A percentile compares a stretch with the other conserved stretches of the same genome.
Conservation (phyloP, 2,113 vertebrate species). For the Synodontis membranacea region DNA sequence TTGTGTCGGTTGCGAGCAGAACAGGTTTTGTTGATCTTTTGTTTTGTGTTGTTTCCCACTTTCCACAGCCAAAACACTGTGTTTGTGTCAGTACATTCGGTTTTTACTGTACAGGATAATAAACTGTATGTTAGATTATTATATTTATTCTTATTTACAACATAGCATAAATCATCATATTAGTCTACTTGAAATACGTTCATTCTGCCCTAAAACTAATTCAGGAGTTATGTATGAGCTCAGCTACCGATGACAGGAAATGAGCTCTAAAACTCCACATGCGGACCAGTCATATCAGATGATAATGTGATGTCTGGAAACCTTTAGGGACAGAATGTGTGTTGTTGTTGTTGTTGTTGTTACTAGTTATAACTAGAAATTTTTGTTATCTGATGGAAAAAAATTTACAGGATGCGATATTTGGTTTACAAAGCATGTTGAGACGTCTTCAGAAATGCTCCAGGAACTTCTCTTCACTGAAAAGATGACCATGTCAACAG, state of each 20-base stretch:
- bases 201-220: not conserved
- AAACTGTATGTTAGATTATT: not conserved
- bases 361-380: not conserved
- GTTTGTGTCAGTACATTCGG: not conserved
- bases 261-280: not conserved
- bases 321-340: not conserved
- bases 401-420: not conserved
- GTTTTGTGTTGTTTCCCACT: not conserved
- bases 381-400: not conserved
- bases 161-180: not conserved
- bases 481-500: not conserved
- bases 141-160: not conserved
- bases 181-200: not conserved
- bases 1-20: not conserved
- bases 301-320: not conserved
- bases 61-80: not conserved
- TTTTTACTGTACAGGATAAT: not conserved
- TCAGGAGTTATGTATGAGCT: not conserved
- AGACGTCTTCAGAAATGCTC: not conserved
- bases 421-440: not conserved
- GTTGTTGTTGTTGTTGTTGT: no score
- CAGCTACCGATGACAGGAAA: not conserved
- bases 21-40: constrained; percentile 12
- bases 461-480: not conserved
- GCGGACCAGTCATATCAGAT: not conserved